Conservation (phyloP, 2,797 vertebrate genomes). For the Pangasius mekongensis region DNA sequence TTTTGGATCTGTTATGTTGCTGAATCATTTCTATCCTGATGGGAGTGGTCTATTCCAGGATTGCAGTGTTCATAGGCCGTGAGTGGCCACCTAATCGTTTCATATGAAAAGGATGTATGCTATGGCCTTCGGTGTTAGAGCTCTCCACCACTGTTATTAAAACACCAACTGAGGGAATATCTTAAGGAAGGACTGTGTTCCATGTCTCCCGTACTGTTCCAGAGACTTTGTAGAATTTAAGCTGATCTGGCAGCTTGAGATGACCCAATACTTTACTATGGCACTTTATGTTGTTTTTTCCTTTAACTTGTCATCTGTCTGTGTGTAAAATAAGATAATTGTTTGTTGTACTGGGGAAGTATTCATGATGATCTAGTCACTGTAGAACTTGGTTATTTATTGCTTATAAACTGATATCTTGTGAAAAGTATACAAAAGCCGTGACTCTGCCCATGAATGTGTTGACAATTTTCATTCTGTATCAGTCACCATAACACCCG, state of each 20-base stretch:
- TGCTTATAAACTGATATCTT: not conserved
- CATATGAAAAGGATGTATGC: not conserved
- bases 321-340: not conserved
- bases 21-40: not conserved
- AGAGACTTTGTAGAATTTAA: not conserved
- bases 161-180: not conserved
- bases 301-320: not conserved
- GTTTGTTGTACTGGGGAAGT: not conserved
- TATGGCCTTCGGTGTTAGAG: not conserved
- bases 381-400: slow-evolving; percentile 13
- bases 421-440: not conserved
- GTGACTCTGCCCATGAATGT: not conserved
- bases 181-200: not conserved
- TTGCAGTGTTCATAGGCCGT: not conserved
- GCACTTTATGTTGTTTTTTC: slow-evolving; percentile 1
- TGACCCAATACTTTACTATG: not conserved
- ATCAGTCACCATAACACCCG: not conserved
- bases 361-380: not conserved
- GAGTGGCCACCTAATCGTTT: not conserved
- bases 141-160: not conserved
- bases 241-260: not conserved
- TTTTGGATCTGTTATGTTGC: not conserved
- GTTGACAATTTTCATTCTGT: not conserved
- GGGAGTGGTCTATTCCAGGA: not conserved
- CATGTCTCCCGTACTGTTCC: not conserved